These are phyloP conservation scores for Prorops nasuta DNA, from an alignment of 1,140 invertebrate species.

Conservation along the genomic window DNA sequence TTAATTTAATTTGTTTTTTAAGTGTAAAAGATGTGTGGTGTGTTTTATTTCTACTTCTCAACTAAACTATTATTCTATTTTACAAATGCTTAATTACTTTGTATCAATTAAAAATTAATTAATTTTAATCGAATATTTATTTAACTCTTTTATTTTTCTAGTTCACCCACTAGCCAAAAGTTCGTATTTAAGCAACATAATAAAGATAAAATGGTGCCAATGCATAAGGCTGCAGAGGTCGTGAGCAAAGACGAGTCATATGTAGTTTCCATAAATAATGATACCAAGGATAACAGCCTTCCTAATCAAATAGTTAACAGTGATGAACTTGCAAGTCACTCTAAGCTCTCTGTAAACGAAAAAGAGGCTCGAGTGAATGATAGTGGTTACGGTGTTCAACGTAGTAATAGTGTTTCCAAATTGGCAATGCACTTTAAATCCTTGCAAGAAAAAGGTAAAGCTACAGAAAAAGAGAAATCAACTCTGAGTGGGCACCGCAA, in stretches of 20 bases:
- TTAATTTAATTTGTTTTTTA: too few relatives aligned
- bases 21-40: too few relatives aligned
- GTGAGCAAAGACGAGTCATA: not conserved
- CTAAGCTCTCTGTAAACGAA: not conserved
- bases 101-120: too few relatives aligned
- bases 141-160: not conserved
- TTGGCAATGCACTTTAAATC: constrained; percentile 34
- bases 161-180: not conserved
- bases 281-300: not conserved
- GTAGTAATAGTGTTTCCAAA: constrained; percentile 30
- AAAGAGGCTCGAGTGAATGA: not conserved
- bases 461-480: constrained; percentile 4
- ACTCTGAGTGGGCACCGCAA: constrained; percentile 5
- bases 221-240: not conserved
- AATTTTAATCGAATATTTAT: not conserved
- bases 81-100: too few relatives aligned
- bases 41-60: too few relatives aligned
- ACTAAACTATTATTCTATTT: too few relatives aligned
- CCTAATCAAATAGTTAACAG: not conserved
- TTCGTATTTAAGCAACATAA: not conserved
- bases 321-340: not conserved
- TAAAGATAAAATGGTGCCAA: not conserved
- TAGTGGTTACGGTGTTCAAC: constrained; percentile 3
- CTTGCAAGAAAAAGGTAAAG: constrained; percentile 26
- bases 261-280: not conserved